Evolutionary conservation across 2,113 vertebrate genomes (phyloP).

Genomic region (Euleptes europaea): DNA sequence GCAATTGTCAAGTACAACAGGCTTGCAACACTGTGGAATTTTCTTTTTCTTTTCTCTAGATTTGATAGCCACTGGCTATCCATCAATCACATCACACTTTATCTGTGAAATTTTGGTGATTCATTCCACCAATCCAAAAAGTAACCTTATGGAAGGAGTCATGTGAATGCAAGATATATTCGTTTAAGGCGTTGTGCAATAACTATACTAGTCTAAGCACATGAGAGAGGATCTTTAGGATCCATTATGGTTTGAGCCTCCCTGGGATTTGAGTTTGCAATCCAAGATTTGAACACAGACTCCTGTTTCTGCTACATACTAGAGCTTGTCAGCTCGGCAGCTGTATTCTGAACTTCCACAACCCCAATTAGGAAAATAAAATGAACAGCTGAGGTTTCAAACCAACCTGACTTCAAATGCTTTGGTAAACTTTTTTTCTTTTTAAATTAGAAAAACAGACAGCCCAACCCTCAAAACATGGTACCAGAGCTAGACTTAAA

Average conservation of each 20-base stretch:
- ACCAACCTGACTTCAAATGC: slow-evolving; percentile 36
- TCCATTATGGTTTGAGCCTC: not conserved
- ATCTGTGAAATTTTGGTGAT: not conserved
- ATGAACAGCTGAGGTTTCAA: slow-evolving; percentile 59
- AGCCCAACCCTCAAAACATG: not conserved
- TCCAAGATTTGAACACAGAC: not conserved
- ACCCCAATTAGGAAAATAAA: slow-evolving; percentile 48
- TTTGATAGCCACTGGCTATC: too few relatives aligned
- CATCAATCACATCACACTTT: too few relatives aligned
- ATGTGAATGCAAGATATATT: not conserved
- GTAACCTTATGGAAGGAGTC: not conserved
- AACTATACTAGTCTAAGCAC: not conserved
- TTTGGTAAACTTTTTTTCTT: not conserved
- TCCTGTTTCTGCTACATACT: not conserved
- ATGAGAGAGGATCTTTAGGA: not conserved
- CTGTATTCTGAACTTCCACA: slow-evolving; percentile 51
- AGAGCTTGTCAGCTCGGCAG: slow-evolving; percentile 8
- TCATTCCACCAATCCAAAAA: not conserved
- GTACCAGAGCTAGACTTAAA: not conserved
- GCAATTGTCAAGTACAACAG: not conserved
- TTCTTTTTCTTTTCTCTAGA: too few relatives aligned
- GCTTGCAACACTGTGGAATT: not conserved
- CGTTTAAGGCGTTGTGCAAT: not conserved
- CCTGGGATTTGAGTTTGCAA: not conserved
- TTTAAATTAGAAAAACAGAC: not conserved